Evolutionary conservation across 2,888 invertebrate species (phyloP).

Genomic region (Phengaris alcon): DNA sequence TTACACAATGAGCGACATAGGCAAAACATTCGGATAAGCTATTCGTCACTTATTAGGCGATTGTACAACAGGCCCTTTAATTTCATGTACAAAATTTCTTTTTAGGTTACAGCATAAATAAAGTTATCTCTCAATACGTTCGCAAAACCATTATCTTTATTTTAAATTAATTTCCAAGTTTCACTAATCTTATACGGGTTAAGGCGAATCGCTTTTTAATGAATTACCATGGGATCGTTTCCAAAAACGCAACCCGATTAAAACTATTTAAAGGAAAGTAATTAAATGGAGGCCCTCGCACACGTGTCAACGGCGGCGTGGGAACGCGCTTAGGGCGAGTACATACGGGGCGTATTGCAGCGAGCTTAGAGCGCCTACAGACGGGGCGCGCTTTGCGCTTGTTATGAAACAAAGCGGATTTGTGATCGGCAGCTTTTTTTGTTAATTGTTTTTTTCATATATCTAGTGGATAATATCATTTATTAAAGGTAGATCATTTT

Average conservation of each 20-base stretch:
- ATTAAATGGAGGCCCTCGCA: slow-evolving; percentile 5
- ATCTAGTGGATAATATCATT: too few species aligned
- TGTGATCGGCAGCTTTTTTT: too few species aligned
- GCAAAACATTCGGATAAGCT: too few species aligned
- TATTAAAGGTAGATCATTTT: too few species aligned
- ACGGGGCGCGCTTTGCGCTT: not conserved
- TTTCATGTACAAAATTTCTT: too few species aligned
- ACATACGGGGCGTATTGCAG: not conserved
- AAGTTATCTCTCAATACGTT: not conserved
- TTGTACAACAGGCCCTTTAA: too few species aligned
- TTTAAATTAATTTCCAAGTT: not conserved
- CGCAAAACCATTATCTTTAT: not conserved
- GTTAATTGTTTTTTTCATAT: too few species aligned
- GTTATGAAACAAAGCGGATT: not conserved
- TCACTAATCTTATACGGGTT: not conserved
- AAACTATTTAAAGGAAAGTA: slow-evolving; percentile 17
- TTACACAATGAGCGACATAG: too few species aligned
- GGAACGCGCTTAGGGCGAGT: slow-evolving; percentile 11
- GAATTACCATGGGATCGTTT: not conserved
- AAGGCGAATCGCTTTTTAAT: not conserved
- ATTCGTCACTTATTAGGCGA: too few species aligned
- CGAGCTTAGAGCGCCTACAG: not conserved
- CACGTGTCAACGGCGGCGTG: slow-evolving; percentile 2
- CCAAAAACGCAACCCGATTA: slow-evolving; percentile 1
- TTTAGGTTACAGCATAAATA: too few species aligned